Evolutionary conservation across 2,888 invertebrate genomes (phyloP), one percentile per base, ranked within the genome.

Genomic region (Melieria omissa): DNA sequence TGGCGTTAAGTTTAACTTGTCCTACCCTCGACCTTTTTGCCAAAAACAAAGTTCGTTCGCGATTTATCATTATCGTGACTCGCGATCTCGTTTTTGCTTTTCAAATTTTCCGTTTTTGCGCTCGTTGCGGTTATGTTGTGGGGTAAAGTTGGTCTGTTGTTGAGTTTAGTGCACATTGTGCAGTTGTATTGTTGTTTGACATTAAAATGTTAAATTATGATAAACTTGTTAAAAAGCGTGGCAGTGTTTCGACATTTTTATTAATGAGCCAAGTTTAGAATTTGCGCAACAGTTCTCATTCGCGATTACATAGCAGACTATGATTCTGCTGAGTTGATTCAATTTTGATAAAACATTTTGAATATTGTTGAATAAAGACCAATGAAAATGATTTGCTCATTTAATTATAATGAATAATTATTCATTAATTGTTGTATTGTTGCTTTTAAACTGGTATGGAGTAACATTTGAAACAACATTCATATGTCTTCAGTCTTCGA

Each of bases 1-100:
- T 69, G 62, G 69, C 69, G 69, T 69, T 69, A 62, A 55, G 69
- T 62, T 69, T 45, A 69, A 29, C 29, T 69, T 69, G 69, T 62
- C 44, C 62, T 62, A 69, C 69, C 62, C 62, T 69, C 69, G 69
- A 69, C 69, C 69, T 69, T 69, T 69, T 62, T 62, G 42, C 29
- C 44, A 63, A 74, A 74, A 58, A 66, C 52, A 71, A 73, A 71
- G 54, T 45, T 67, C 71, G 74, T 71, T 77, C 77, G 78, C 75
- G 74, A 77, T 77, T 73, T 77, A 78, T 75, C 77, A 78, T 73
- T 78, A 78, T 78, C 78, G 78, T 78, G 78, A 78, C 78, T 78
- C 72, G 72, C 75, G 77, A 78, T 78, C 78, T 76, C 77, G 76
- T 76, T 76, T 77, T 73, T 64, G 64, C 47, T 44, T 64, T 64